Conservation (phyloP, 2,113 vertebrate species). For the Stegostoma tigrinum region DNA sequence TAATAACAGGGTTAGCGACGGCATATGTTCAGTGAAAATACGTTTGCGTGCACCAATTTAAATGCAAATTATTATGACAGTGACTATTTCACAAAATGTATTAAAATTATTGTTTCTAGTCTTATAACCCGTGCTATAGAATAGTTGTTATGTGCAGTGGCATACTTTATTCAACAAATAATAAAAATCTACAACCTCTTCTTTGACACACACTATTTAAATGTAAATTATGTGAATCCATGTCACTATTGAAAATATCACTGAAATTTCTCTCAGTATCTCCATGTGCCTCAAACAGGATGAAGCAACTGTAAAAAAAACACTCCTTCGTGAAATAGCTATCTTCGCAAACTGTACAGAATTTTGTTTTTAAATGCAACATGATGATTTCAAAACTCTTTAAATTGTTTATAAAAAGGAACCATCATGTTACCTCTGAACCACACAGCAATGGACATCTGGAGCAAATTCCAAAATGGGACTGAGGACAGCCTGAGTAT, state of each 20-base stretch:
- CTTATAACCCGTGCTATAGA: neutral
- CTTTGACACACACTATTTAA: conserved; percentile 1
- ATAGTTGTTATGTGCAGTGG: neutral
- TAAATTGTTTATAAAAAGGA: neutral
- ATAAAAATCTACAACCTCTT: conserved; percentile 20
- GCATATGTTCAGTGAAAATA: conserved; percentile 20
- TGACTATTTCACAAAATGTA: neutral
- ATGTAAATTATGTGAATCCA: conserved; percentile 29
- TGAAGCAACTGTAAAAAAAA: neutral
- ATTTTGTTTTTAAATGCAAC: conserved; percentile 23
- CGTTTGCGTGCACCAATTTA: neutral
- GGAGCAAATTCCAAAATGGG: neutral
- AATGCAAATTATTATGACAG: conserved; percentile 34
- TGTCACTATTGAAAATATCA: conserved; percentile 27
- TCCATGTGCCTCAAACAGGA: neutral
- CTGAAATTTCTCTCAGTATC: neutral
- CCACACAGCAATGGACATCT: neutral
- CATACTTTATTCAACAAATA: conserved; percentile 26
- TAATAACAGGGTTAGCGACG: neutral
- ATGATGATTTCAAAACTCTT: neutral
- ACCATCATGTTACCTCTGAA: too few relatives aligned
- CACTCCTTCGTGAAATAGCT: neutral
- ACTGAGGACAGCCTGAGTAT: neutral
- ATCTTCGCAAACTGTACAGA: neutral
- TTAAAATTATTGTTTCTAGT: conserved; percentile 10